Conservation (phyloP, 2,113 vertebrate species). For the Suncus etruscus region DNA sequence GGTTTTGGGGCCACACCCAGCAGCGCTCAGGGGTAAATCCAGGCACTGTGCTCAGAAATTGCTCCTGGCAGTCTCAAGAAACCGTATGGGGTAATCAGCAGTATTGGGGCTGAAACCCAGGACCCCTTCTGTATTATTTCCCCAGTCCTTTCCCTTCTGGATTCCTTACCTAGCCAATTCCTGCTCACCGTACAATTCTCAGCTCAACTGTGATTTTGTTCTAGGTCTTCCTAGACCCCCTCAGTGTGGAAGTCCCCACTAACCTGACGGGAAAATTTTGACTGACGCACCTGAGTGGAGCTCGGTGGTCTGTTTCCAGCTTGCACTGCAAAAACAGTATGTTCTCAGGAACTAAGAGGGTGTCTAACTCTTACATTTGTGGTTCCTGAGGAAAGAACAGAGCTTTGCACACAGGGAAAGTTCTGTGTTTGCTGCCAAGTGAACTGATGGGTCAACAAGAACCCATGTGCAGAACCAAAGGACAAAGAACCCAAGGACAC, state of each 20-base stretch:
- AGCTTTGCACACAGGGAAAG: not conserved
- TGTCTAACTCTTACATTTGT: not conserved
- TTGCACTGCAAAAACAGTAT: not conserved
- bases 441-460: conserved; percentile 30
- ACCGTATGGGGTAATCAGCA: too few relatives aligned
- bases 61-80: too few relatives aligned
- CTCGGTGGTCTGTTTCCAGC: conserved; percentile 12
- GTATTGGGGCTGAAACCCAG: too few relatives aligned
- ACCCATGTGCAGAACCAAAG: conserved; percentile 13
- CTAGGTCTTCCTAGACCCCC: not conserved
- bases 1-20: too few relatives aligned
- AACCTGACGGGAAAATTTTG: conserved; percentile 28
- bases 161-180: not conserved
- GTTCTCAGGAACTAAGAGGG: not conserved
- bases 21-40: too few relatives aligned
- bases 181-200: not conserved
- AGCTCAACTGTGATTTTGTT: not conserved
- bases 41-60: too few relatives aligned
- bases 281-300: not conserved
- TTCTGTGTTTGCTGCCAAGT: not conserved
- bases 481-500: not conserved
- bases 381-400: not conserved
- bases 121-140: too few relatives aligned
- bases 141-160: not conserved
- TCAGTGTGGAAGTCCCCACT: not conserved